phyloP scores from a whole-genome alignment of 2,113 vertebrate genomes.

The Odontesthes bonariensis region DNA sequence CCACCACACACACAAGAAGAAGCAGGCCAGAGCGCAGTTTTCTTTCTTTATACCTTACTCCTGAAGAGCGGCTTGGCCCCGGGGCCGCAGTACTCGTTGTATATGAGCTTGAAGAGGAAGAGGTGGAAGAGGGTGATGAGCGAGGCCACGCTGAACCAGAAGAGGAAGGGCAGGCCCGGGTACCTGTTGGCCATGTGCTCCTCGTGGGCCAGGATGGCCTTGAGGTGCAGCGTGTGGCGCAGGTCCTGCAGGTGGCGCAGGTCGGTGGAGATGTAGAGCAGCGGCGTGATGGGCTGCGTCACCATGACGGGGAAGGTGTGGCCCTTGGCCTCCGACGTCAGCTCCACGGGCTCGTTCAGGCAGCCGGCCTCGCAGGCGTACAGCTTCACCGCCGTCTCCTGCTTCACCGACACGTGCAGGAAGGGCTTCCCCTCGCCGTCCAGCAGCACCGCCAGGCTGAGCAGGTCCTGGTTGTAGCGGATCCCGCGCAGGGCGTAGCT shows the following conservation, averaged over 20 bases:
- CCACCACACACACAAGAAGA: slow-evolving; percentile 35
- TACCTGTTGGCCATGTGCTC: slow-evolving; percentile 99
- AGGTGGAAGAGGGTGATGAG: slow-evolving; percentile 98
- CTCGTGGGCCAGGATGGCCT: slow-evolving; percentile 95
- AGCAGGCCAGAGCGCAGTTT: slow-evolving; percentile 25
- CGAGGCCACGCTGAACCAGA: slow-evolving; percentile 99
- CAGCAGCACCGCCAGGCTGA: slow-evolving; percentile 90
- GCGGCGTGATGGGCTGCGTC: slow-evolving; percentile 93
- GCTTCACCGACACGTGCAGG: slow-evolving; percentile 92
- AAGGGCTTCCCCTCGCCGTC: slow-evolving; percentile 92
- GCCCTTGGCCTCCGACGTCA: slow-evolving; percentile 89
- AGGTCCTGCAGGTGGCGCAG: slow-evolving; percentile 94
- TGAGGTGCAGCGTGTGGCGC: slow-evolving; percentile 95
- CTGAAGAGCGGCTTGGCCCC: slow-evolving; percentile 98
- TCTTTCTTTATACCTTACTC: slow-evolving; percentile 91
- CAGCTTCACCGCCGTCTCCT: slow-evolving; percentile 89
- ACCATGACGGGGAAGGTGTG: slow-evolving; percentile 95
- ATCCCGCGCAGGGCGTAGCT: slow-evolving; percentile 95
- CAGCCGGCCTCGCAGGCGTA: slow-evolving; percentile 97
- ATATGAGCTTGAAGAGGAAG: slow-evolving; percentile 99
- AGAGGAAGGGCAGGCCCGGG: slow-evolving; percentile 95
- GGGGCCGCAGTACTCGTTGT: slow-evolving; percentile 98
- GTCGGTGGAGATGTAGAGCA: slow-evolving; percentile 96
- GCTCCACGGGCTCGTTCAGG: slow-evolving; percentile 93
- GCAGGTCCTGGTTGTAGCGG: slow-evolving; percentile 93